phyloP scores from a whole-genome alignment of 2,797 vertebrate genomes.

The Crypturellus tataupa region DNA sequence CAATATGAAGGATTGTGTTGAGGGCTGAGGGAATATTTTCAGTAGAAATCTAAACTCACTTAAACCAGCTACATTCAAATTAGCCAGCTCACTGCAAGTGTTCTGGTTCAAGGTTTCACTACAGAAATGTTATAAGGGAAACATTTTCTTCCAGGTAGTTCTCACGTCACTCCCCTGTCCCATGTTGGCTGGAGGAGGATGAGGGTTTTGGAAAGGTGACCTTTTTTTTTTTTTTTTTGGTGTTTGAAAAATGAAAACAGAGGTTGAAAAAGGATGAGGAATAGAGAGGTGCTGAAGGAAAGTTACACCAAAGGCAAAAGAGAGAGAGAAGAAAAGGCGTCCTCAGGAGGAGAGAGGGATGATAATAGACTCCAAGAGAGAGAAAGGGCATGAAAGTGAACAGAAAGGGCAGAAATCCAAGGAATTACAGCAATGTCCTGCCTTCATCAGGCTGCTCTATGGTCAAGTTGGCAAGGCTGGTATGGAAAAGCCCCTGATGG shows the following conservation, averaged over 20 bases:
- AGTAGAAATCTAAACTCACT: slow-evolving; percentile 49
- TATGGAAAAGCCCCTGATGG: background rate
- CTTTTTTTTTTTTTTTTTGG: background rate
- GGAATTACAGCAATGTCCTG: background rate
- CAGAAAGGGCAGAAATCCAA: background rate
- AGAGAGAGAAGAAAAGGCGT: background rate
- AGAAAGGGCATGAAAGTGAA: background rate
- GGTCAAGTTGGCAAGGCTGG: background rate
- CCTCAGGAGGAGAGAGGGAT: background rate
- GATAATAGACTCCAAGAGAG: background rate
- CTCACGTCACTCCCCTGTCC: background rate
- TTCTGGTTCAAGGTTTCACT: background rate
- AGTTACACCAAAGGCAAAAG: background rate
- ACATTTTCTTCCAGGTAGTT: background rate
- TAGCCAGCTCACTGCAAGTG: background rate
- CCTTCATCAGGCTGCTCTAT: background rate
- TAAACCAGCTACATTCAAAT: slow-evolving; percentile 56
- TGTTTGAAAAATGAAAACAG: background rate
- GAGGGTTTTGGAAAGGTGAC: background rate
- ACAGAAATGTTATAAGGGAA: background rate
- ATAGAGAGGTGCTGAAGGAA: background rate
- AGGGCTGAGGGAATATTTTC: background rate
- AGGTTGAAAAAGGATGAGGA: background rate
- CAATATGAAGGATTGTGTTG: background rate
- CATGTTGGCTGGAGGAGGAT: background rate